Conservation (phyloP, 2,888 invertebrate genomes). For the Adelphocoris suturalis region DNA sequence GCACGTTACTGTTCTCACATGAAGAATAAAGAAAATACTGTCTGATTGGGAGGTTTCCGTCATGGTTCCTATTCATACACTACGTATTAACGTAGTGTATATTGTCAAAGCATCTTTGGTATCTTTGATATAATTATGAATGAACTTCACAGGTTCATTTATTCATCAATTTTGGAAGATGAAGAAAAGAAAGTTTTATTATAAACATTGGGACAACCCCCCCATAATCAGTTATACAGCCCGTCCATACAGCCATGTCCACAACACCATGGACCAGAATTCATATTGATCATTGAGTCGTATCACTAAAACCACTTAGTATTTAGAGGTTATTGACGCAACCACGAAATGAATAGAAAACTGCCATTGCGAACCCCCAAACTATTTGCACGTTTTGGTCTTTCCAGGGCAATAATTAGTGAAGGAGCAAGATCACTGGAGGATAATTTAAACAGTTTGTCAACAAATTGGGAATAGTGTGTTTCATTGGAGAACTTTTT, state of each 20-base stretch:
- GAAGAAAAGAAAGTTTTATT: no score
- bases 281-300: conserved; percentile 48
- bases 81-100: no score
- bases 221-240: not conserved
- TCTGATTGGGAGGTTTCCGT: no score
- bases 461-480: not conserved
- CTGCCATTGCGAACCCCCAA: not conserved
- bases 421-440: not conserved
- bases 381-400: not conserved
- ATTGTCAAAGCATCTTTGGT: no score
- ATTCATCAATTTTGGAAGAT: no score
- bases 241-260: conserved; percentile 7
- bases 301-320: not conserved
- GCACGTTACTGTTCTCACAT: no score
- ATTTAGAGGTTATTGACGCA: conserved; percentile 58
- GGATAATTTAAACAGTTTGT: not conserved
- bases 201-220: not conserved
- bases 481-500: not conserved
- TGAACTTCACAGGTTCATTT: no score
- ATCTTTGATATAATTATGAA: no score
- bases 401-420: not conserved
- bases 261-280: conserved; percentile 7
- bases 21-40: no score
- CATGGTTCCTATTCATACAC: no score
- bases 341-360: conserved; percentile 69